phyloP scores from a whole-genome alignment of 2,888 invertebrate species.

The Lobophora halterata region DNA sequence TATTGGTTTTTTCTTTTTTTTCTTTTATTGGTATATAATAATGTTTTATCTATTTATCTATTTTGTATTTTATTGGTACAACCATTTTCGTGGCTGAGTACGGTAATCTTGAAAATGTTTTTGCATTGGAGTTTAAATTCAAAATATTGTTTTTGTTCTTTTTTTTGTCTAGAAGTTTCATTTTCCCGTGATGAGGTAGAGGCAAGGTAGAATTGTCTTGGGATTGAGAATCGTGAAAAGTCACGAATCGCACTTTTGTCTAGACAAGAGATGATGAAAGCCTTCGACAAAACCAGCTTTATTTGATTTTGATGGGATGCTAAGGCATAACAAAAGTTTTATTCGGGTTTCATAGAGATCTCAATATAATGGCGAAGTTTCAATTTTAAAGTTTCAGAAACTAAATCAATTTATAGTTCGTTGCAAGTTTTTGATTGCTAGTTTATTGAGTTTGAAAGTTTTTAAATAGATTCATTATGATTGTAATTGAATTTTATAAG shows the following conservation, averaged over 20 bases:
- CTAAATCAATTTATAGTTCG: conserved; percentile 33
- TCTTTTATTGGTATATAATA: no score
- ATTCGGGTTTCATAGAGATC: conserved; percentile 16
- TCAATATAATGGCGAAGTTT: conserved; percentile 14
- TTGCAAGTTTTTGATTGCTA: conserved; percentile 18
- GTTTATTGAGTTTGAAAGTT: conserved; percentile 18
- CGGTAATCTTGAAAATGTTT: no score
- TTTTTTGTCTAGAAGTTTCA: conserved; percentile 4
- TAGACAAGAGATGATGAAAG: conserved; percentile 65
- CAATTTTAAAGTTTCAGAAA: conserved; percentile 17
- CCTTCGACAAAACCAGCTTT: conserved; percentile 31
- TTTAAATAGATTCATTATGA: conserved; percentile 13
- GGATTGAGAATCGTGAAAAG: conserved; percentile 70
- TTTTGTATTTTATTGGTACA: no score
- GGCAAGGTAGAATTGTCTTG: conserved; percentile 53
- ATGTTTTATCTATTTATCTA: no score
- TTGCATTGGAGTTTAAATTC: no score
- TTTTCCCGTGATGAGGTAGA: conserved; percentile 14
- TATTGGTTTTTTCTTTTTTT: no score
- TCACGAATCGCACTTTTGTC: conserved; percentile 71
- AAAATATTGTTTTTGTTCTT: no score
- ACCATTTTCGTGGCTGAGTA: no score
- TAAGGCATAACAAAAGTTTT: conserved; percentile 21
- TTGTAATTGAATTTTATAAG: conserved; percentile 11
- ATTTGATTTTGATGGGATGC: conserved; percentile 31